These are phyloP conservation scores for Podilymbus podiceps DNA, from an alignment of 2,113 vertebrate genomes.

Conservation along the genomic window DNA sequence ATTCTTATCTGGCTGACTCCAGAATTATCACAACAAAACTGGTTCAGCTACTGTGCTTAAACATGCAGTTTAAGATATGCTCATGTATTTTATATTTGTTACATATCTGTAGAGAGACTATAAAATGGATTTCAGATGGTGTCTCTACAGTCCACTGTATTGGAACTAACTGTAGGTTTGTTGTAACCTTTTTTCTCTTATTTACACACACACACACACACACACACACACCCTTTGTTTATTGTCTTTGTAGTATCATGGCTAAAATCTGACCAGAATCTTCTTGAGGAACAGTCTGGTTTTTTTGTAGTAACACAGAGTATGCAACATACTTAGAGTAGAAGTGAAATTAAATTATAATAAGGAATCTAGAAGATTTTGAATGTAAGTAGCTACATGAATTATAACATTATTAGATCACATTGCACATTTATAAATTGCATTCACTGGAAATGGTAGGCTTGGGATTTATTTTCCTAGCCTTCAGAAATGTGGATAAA, in stretches of 20 bases:
- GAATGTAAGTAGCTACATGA: background rate
- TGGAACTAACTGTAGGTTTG: background rate
- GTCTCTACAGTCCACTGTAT: background rate
- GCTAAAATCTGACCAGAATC: background rate
- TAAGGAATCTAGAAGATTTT: background rate
- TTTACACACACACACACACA: too few relatives aligned
- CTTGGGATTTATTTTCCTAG: background rate
- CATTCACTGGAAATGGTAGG: background rate
- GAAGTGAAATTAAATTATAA: background rate
- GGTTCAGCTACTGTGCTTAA: background rate
- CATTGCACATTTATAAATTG: background rate
- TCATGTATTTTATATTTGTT: background rate
- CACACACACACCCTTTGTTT: too few relatives aligned
- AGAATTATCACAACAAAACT: background rate
- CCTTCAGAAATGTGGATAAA: background rate
- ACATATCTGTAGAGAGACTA: background rate
- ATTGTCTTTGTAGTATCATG: background rate
- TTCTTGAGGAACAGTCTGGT: background rate
- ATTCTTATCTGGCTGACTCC: background rate
- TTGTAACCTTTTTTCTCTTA: background rate
- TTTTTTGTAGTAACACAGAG: background rate
- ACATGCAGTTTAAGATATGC: background rate
- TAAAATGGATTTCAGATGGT: background rate
- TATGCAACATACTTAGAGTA: background rate
- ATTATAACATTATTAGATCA: background rate